A percentile compares a stretch with the other conserved stretches of the same genome.
Evolutionary conservation across 2,888 invertebrate species (phyloP).

Genomic region (Mythimna vitellina): DNA sequence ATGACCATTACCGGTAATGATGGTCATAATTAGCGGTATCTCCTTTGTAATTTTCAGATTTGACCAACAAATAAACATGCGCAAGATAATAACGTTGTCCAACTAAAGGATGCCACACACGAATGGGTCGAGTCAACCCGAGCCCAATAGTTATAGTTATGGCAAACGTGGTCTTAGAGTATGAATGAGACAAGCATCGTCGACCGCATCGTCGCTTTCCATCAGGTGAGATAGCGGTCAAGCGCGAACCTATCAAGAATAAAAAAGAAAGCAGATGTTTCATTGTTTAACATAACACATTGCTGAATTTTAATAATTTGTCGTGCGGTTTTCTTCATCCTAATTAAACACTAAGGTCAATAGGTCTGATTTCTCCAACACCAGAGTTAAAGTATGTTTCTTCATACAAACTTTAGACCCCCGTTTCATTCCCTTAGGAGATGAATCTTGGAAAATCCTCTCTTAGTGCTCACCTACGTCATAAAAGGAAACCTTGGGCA

Average conservation of each 20-base stretch:
- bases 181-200: slow-evolving; percentile 44
- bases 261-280: background rate
- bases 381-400: background rate
- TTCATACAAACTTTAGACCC: too few species aligned
- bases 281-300: background rate
- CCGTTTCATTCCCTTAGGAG: too few species aligned
- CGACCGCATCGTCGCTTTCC: too few species aligned
- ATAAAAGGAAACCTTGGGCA: too few species aligned
- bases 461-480: too few species aligned
- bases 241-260: too few species aligned
- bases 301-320: background rate
- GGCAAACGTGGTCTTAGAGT: slow-evolving; percentile 39
- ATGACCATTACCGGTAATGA: slow-evolving; percentile 28
- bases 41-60: slow-evolving; percentile 54
- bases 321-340: too few species aligned
- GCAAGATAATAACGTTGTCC: slow-evolving; percentile 64
- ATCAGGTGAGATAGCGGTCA: too few species aligned
- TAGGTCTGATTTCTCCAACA: too few species aligned
- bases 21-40: slow-evolving; percentile 54
- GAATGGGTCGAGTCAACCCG: slow-evolving; percentile 64
- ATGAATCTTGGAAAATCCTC: too few species aligned
- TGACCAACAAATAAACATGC: slow-evolving; percentile 58
- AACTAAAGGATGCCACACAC: slow-evolving; percentile 75
- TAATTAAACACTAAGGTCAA: background rate
- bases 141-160: slow-evolving; percentile 59